These are phyloP conservation scores for Scaptomyza tumidula DNA, from an alignment of 2,888 invertebrate genomes.

Conservation along the genomic window DNA sequence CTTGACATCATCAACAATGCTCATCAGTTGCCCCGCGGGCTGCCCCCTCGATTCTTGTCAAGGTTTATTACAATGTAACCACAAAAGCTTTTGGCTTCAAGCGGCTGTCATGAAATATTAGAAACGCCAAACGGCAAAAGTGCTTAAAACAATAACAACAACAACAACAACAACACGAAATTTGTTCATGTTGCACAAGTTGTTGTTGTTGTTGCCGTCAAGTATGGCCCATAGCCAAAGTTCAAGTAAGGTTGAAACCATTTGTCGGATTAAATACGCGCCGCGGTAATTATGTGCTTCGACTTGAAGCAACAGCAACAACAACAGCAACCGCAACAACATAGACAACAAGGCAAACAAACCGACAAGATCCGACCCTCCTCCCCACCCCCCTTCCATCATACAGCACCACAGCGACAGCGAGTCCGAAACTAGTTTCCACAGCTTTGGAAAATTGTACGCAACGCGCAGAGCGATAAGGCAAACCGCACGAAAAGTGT, in stretches of 20 bases:
- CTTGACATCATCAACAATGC: slow-evolving; percentile 74
- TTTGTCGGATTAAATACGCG: slow-evolving; percentile 81
- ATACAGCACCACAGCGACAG: slow-evolving; percentile 46
- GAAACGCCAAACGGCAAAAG: slow-evolving; percentile 66
- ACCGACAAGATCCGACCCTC: slow-evolving; percentile 62
- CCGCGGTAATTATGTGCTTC: slow-evolving; percentile 81
- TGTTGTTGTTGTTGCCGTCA: slow-evolving; percentile 43
- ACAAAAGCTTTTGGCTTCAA: slow-evolving; percentile 70
- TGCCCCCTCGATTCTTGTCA: slow-evolving; percentile 58
- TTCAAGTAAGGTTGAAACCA: slow-evolving; percentile 81
- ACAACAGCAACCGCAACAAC: slow-evolving; percentile 45
- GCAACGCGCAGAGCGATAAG: slow-evolving; percentile 67
- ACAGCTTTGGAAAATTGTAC: slow-evolving; percentile 52
- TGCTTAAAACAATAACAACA: slow-evolving; percentile 56
- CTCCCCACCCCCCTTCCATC: neutral
- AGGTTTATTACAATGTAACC: slow-evolving; percentile 81
- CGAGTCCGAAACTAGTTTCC: slow-evolving; percentile 71
- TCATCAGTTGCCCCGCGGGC: slow-evolving; percentile 46
- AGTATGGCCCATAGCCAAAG: slow-evolving; percentile 74
- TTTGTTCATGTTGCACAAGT: slow-evolving; percentile 55
- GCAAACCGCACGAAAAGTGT: slow-evolving; percentile 69
- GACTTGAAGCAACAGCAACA: slow-evolving; percentile 41
- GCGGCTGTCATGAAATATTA: slow-evolving; percentile 79
- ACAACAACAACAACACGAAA: slow-evolving; percentile 49
- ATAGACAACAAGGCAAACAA: slow-evolving; percentile 75